A percentile compares a stretch with the other conserved stretches of the same genome.
Evolutionary conservation across 92 coral and sea anemone species (phyloP).

Genomic region (Hydrozoanthus gracilis): DNA sequence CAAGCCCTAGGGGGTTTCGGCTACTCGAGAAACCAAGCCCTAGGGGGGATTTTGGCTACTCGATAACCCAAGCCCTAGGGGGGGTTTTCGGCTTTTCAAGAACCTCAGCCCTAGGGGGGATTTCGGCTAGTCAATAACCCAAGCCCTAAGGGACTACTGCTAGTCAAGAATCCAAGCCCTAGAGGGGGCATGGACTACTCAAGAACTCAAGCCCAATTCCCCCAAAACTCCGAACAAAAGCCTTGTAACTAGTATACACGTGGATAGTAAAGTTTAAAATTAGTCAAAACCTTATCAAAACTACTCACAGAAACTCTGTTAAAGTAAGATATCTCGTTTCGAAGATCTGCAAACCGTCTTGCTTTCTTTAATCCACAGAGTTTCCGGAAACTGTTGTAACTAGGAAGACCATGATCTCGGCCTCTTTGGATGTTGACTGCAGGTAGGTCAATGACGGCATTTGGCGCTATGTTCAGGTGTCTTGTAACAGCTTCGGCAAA

Average conservation of each 20-base stretch:
- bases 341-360: neutral
- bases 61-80: no score
- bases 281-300: no score
- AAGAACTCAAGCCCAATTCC: neutral
- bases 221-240: neutral
- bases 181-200: neutral
- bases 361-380: neutral
- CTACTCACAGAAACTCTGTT: neutral
- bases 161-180: no score
- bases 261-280: neutral
- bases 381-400: conserved; percentile 23
- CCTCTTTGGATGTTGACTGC: conserved; percentile 45
- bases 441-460: conserved; percentile 22
- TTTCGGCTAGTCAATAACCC: no score
- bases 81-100: no score
- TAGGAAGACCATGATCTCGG: conserved; percentile 32
- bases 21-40: no score
- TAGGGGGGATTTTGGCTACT: no score
- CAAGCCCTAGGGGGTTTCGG: no score
- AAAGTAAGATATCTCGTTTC: neutral
- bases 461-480: conserved; percentile 7
- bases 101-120: no score
- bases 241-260: neutral
- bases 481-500: conserved; percentile 41
- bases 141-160: neutral